Conservation (phyloP, 2,113 vertebrate genomes). For the Myrmecobius fasciatus region DNA sequence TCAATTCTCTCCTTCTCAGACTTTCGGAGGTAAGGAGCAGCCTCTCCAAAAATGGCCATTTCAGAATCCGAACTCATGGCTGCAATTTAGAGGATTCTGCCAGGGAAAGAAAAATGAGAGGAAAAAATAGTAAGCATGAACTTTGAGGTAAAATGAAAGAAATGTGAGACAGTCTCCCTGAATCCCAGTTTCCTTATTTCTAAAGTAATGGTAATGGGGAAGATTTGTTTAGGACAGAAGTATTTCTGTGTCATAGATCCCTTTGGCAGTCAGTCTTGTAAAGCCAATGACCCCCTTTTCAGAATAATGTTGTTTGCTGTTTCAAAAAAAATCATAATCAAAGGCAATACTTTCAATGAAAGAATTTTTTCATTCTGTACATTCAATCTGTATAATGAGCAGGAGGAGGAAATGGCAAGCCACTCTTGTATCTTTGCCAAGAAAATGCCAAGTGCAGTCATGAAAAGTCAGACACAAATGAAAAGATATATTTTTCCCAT, state of each 20-base stretch:
- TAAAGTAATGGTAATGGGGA: not conserved
- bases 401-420: too few relatives aligned
- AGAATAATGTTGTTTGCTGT: not conserved
- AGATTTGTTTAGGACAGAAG: not conserved
- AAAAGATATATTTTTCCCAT: not conserved
- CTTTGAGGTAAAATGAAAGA: not conserved
- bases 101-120: constrained; percentile 35
- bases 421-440: too few relatives aligned
- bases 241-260: not conserved
- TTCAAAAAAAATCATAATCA: not conserved
- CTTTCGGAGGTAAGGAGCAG: constrained; percentile 86
- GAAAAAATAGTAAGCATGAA: not conserved
- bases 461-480: too few relatives aligned
- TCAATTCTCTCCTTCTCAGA: constrained; percentile 86
- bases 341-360: not conserved
- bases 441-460: too few relatives aligned
- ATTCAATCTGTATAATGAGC: too few relatives aligned
- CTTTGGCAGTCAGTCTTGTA: not conserved
- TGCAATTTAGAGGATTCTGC: constrained; percentile 53
- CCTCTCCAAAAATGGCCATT: constrained; percentile 85
- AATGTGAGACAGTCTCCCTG: not conserved
- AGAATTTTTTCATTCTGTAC: too few relatives aligned
- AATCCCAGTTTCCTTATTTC: not conserved
- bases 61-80: constrained; percentile 85
- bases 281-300: not conserved